Base-by-base conservation (phyloP, 2,888 invertebrate species). In the Osmoderma eremita region DNA sequence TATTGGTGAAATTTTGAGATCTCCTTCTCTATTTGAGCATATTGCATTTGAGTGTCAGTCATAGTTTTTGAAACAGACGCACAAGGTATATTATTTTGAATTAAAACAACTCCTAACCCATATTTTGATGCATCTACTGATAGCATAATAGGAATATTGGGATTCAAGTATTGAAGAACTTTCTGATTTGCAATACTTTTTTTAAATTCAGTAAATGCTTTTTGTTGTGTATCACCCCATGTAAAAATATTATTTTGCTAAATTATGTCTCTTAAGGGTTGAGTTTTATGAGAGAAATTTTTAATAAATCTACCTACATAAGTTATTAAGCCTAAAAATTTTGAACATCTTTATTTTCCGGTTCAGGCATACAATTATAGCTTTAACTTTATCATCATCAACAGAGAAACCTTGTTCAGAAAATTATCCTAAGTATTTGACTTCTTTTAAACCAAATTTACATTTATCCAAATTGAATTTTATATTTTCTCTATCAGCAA, bases 241-340 rank as follows among this genome's bases (percentile, higher is more conserved):
- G 5, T 3, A 39, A 63, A n/a, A n/a, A n/a, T n/a, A n/a, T n/a
- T n/a, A n/a, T n/a, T n/a, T n/a, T n/a, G n/a, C n/a, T n/a, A n/a
- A n/a, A n/a, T n/a, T n/a, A n/a, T n/a, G n/a, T n/a, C n/a, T n/a
- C n/a, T n/a, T n/a, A n/a, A n/a, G n/a, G 50, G 42, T 13, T 63
- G 24, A 56, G 54, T 50, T 8, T 13, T 22, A 8, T 63, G 30
- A 3, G 69, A 70, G 45, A 72, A 50, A 62, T 65, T 53, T 36
- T 20, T 38, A 48, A 69, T 64, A 56, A 67, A 65, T 56, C 45
- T 54, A 15, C 65, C 49, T 24, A 65, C 61, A 42, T 65, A 61
- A 8, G 68, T 65, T 42, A 68, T 20, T 24, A 68, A 22, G 13
- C 61, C 65, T 58, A 68, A 64, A 41, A 65, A 65, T 41, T 50